Conservation (phyloP, 2,797 vertebrate species). For the Hydrophis major region DNA sequence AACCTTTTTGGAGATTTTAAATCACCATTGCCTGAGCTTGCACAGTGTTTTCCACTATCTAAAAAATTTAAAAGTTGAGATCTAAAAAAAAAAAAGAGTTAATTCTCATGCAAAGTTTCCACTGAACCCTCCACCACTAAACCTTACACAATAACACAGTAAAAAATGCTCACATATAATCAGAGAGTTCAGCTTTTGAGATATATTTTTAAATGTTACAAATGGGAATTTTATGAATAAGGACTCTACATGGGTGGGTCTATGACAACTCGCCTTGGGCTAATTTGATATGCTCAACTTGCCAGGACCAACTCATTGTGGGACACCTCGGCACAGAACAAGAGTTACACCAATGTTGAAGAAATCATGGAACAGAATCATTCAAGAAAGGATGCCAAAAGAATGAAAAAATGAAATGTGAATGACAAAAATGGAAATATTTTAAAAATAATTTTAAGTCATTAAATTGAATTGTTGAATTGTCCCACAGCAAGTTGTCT, state of each 20-base stretch:
- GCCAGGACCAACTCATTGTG: background rate
- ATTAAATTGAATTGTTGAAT: background rate
- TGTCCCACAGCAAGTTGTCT: background rate
- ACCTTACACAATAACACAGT: background rate
- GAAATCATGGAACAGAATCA: background rate
- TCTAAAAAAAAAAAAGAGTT: background rate
- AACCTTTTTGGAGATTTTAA: background rate
- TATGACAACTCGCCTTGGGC: background rate
- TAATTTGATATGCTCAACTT: background rate
- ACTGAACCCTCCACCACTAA: background rate
- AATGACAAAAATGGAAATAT: background rate
- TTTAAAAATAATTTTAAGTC: background rate
- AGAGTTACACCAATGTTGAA: background rate
- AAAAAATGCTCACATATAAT: background rate
- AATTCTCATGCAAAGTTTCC: background rate
- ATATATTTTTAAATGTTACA: background rate
- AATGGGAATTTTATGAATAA: background rate
- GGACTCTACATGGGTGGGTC: background rate
- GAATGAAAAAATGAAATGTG: background rate
- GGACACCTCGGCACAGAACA: background rate
- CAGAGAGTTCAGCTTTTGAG: background rate
- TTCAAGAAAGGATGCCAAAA: background rate
- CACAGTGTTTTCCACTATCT: background rate
- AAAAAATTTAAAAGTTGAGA: background rate
- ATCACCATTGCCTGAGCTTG: background rate